A percentile compares a stretch with the other conserved stretches of the same genome.
Evolutionary conservation across 2,888 invertebrate species (phyloP).

Genomic region (Caenorhabditis sp.): DNA sequence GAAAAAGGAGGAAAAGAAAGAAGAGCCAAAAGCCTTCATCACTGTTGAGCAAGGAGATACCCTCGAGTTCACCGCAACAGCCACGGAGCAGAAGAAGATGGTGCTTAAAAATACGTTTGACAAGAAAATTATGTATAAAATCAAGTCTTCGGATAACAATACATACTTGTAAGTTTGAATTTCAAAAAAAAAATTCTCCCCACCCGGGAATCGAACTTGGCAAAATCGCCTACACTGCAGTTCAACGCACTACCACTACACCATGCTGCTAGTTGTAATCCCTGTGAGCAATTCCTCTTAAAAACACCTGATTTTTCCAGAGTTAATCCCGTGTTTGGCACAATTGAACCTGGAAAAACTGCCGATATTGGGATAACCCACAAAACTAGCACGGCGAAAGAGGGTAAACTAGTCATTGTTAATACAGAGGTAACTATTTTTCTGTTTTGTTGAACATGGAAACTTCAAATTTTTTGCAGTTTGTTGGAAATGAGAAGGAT

Average conservation of each 20-base stretch:
- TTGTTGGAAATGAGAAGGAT: background rate
- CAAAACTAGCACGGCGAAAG: conserved; percentile 15
- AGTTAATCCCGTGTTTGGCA: conserved; percentile 20
- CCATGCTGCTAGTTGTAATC: too few species aligned
- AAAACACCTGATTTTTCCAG: conserved; percentile 4
- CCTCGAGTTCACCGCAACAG: conserved; percentile 9
- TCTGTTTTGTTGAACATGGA: background rate
- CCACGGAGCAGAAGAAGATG: conserved; percentile 5
- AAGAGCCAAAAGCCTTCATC: conserved; percentile 6
- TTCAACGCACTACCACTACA: too few species aligned
- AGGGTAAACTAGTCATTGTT: conserved; percentile 10
- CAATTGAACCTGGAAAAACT: conserved; percentile 25
- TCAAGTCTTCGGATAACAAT: conserved; percentile 19
- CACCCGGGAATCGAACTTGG: too few species aligned
- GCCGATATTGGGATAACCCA: conserved; percentile 15
- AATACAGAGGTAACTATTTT: background rate
- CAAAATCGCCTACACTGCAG: too few species aligned
- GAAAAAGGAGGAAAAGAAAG: conserved; percentile 6
- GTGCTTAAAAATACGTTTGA: conserved; percentile 8
- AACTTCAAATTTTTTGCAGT: background rate
- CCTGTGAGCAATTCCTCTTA: too few species aligned
- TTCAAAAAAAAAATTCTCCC: background rate
- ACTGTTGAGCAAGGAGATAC: conserved; percentile 8
- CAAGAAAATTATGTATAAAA: conserved; percentile 30
- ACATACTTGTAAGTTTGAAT: conserved; percentile 11